Evolutionary conservation across 2,113 vertebrate genomes (phyloP).

Genomic region (Ceyx margarethae): DNA sequence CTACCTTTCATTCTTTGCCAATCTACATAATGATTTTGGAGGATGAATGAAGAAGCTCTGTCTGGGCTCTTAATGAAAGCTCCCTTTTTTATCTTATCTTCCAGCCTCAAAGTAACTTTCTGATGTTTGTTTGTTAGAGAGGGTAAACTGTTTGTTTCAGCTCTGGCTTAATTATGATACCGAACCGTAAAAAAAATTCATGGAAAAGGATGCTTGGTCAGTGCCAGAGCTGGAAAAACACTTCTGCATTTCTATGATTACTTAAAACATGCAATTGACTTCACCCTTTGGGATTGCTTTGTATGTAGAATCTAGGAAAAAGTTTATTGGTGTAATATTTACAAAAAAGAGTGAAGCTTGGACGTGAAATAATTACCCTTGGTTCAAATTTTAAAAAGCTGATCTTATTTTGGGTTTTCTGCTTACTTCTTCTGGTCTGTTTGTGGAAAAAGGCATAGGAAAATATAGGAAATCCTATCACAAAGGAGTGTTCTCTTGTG

Average conservation of each 20-base stretch:
- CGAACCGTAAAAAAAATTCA: not conserved
- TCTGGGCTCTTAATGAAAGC: constrained; percentile 7
- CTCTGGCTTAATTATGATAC: constrained; percentile 7
- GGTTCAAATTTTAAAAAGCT: not conserved
- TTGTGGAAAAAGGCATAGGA: not conserved
- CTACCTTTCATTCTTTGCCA: constrained; percentile 47
- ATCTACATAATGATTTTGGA: constrained; percentile 12
- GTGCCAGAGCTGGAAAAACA: not conserved
- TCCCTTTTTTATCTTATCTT: constrained; percentile 15
- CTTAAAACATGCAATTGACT: not conserved
- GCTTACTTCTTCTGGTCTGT: not conserved
- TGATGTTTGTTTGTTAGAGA: constrained; percentile 12
- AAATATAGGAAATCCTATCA: not conserved
- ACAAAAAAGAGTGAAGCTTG: not conserved
- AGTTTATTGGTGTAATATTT: not conserved
- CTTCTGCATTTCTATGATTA: not conserved
- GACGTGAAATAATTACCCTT: not conserved
- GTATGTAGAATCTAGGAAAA: not conserved
- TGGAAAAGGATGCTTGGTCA: not conserved
- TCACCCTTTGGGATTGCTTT: not conserved
- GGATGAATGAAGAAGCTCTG: constrained; percentile 2
- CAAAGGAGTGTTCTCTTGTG: not conserved
- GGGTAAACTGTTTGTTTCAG: not conserved
- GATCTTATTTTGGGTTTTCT: not conserved
- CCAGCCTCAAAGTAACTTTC: not conserved